Base-by-base conservation (phyloP, 2,797 vertebrate genomes). In the Macropodus opercularis region DNA sequence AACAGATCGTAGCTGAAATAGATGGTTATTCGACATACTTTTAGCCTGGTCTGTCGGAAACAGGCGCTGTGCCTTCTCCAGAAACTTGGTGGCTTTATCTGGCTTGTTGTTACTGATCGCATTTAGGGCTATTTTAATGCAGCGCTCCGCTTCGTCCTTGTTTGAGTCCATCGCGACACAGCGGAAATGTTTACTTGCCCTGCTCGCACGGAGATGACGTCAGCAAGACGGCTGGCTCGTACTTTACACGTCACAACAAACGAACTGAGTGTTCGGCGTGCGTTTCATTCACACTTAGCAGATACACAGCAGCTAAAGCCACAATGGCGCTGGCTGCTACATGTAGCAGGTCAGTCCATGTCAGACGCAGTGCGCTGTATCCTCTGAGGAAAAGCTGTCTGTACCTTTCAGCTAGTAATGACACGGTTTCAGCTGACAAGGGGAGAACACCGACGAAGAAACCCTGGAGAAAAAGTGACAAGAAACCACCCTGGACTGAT, bases 131-230 rank as follows among this genome's bases (percentile, higher is more conserved):
- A 98, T 98, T 42, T 93, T 91, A 26, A 97, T 94, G 86, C 96
- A 98, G 66, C 95, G 96, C 75, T 96, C 95, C 64, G 96, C 97
- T 93, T 98, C 97, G 92, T 98, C 97, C 95, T 96, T 95, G 94
- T 98, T 98, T 91, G 96, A 98, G 89, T 98, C 97, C 97, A 98
- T 98, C 91, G 90, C 93, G 92, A 85, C 60, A 94, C 92, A 92
- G 91, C 92, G 90, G 90, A 92, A 92, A 87, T 93, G 87, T 92
- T 89, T 91, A 88, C 89, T 77, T 84, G 79, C 68, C 64, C 44
- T 24, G 58, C 90, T 72, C 92, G 89, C 92, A 15, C 23, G 23
- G 13, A 8, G 67, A 91, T 92, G 84, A 78, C 90, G 88, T 77
- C 0, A 0, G 0, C 0, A 10, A 1, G n/a, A 3, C 6, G 4